Percentiles rank a stretch among this genome's conserved stretches.
phyloP scores from a whole-genome alignment of 2,797 vertebrate species.

The Loriculus beryllinus region DNA sequence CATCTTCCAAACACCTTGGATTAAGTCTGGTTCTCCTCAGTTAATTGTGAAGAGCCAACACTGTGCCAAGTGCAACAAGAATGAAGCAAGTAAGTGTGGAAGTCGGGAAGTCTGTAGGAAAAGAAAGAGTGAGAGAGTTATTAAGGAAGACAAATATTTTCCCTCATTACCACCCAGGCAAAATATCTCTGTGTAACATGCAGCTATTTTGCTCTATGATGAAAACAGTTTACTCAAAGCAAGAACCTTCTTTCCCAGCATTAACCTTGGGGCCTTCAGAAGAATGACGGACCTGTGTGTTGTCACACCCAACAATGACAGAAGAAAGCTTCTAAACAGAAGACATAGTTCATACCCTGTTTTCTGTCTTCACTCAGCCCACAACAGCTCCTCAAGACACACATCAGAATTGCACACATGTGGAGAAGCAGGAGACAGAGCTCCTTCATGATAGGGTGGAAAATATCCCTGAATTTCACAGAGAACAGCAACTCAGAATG shows the following conservation, averaged over 20 bases:
- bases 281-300: neutral
- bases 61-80: neutral
- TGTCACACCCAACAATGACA: rapidly evolving
- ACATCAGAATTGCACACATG: rapidly evolving
- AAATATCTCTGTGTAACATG: neutral
- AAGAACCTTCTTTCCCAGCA: neutral
- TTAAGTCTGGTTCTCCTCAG: neutral
- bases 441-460: rapidly evolving
- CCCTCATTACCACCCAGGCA: neutral
- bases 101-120: neutral
- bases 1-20: neutral
- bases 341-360: neutral
- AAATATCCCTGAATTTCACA: neutral
- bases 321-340: neutral
- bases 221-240: neutral
- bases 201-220: neutral
- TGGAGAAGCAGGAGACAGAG: neutral
- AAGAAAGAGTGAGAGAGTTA: neutral
- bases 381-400: neutral
- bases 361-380: neutral
- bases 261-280: neutral
- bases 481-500: neutral
- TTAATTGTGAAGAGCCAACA: neutral
- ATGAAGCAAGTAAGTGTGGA: rapidly evolving
- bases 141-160: neutral